phyloP scores from a whole-genome alignment of 2,888 invertebrate species.

The Rhamphomyia laevipes region DNA sequence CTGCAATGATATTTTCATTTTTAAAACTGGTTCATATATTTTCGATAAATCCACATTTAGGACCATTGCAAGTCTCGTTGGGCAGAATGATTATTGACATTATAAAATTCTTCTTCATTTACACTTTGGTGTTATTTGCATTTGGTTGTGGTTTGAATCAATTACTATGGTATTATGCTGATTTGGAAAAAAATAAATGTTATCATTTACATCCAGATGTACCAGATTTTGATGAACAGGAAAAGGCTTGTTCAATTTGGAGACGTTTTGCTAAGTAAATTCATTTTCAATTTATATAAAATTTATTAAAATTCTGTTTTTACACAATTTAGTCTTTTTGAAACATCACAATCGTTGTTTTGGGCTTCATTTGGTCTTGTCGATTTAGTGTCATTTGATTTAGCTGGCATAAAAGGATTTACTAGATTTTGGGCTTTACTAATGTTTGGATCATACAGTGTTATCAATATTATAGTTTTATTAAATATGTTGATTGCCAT shows the following conservation, averaged over 20 bases:
- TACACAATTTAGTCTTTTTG: constrained; percentile 70
- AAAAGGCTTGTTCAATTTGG: constrained; percentile 76
- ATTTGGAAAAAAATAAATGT: constrained; percentile 75
- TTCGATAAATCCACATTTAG: constrained; percentile 92
- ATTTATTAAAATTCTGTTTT: background rate
- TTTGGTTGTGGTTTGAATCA: constrained; percentile 96
- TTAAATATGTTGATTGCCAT: constrained; percentile 97
- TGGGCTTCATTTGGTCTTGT: constrained; percentile 97
- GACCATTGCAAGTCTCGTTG: constrained; percentile 83
- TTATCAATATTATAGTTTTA: constrained; percentile 92
- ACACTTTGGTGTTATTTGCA: constrained; percentile 82
- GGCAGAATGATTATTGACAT: constrained; percentile 92
- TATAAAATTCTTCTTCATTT: constrained; percentile 92
- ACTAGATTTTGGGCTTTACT: constrained; percentile 93
- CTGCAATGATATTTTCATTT: constrained; percentile 93
- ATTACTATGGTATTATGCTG: constrained; percentile 85
- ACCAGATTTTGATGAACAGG: constrained; percentile 76
- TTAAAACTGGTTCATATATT: constrained; percentile 93
- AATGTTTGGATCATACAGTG: constrained; percentile 96
- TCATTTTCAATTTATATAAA: background rate
- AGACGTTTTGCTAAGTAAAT: constrained; percentile 76
- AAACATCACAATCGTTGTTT: constrained; percentile 93
- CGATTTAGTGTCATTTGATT: constrained; percentile 85
- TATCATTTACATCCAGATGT: constrained; percentile 58
- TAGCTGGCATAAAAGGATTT: constrained; percentile 90